phyloP scores from a whole-genome alignment of 2,797 vertebrate species.

The Caiman crocodilus region DNA sequence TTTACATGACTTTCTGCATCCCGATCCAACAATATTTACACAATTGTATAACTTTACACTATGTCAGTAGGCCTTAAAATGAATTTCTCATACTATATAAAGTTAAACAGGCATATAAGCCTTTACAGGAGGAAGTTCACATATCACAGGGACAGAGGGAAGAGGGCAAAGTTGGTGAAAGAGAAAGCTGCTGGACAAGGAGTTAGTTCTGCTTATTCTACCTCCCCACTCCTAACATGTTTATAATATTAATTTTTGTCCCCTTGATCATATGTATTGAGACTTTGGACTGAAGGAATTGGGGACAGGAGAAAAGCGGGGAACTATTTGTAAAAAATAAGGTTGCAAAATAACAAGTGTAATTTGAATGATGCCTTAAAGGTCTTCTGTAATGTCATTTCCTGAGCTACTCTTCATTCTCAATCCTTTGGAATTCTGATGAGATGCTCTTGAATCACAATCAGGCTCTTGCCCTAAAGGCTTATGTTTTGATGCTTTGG shows the following conservation, averaged over 20 bases:
- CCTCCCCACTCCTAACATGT: neutral
- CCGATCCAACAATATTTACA: neutral
- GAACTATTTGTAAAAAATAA: neutral
- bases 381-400: neutral
- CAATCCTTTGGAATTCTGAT: neutral
- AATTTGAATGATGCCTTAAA: slow-evolving; percentile 12
- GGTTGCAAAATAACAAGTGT: neutral
- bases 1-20: neutral
- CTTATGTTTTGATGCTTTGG: slow-evolving; percentile 17
- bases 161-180: neutral
- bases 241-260: slow-evolving; percentile 9
- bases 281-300: neutral
- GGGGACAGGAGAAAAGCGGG: neutral
- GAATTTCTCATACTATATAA: neutral
- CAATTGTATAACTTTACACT: neutral
- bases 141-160: neutral
- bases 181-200: neutral
- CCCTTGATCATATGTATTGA: neutral
- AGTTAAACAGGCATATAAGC: neutral
- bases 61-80: neutral
- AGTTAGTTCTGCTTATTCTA: neutral
- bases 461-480: neutral
- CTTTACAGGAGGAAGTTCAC: neutral
- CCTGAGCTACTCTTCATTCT: neutral
- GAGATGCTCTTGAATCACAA: slow-evolving; percentile 30